Conservation (phyloP, 1,140 invertebrate species). For the Heliconius eleuchia region DNA sequence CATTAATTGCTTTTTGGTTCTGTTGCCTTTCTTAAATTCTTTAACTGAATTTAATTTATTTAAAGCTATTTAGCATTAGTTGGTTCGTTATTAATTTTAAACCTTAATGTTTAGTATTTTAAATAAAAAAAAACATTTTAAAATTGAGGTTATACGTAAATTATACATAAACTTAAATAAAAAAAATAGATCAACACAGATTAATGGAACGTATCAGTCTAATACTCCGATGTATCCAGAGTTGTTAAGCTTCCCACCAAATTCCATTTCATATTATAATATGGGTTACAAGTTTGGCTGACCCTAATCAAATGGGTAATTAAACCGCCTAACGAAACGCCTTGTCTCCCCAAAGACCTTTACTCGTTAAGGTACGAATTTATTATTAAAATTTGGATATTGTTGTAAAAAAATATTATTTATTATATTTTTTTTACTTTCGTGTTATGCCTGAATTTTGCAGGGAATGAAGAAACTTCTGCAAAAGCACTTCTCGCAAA, state of each 20-base stretch:
- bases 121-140: too few species aligned
- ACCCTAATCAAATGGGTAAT: slow-evolving; percentile 19
- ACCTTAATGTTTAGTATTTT: too few species aligned
- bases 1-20: too few species aligned
- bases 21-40: too few species aligned
- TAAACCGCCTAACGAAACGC: slow-evolving; percentile 1
- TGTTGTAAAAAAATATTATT: background rate
- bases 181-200: background rate
- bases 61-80: too few species aligned
- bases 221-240: background rate
- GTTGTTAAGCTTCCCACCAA: background rate
- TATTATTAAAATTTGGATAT: background rate
- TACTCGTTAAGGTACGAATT: background rate
- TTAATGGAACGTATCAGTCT: background rate
- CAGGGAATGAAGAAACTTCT: too few species aligned
- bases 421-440: too few species aligned
- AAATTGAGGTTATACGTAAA: too few species aligned
- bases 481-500: too few species aligned
- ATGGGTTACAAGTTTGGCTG: background rate
- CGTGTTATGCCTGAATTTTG: too few species aligned
- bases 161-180: background rate
- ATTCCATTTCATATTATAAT: slow-evolving; percentile 14
- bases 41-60: too few species aligned
- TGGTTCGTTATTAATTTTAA: too few species aligned
- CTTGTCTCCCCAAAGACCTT: slow-evolving; percentile 4